Evolutionary conservation across 2,797 vertebrate genomes (phyloP), one percentile per base, ranked within the genome.

Genomic region (Gastrophryne carolinensis): DNA sequence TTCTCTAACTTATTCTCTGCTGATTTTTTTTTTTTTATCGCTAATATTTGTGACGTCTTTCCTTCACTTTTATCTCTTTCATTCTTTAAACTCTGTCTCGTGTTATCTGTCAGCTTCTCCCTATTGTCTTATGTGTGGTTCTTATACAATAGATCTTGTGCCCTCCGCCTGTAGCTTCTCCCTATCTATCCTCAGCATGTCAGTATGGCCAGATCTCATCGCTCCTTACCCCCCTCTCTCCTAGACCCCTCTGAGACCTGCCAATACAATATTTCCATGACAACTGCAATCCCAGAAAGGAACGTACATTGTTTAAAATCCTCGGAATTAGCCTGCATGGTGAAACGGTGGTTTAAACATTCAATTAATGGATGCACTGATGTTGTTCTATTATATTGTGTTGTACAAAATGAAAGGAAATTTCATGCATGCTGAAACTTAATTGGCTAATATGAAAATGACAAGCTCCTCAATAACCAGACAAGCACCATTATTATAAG

Each of bases 201-300:
- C 70, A 67, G 69, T 68, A 49, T 54, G 57, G 13, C 63, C 71
- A 79, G 68, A 27, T 56, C 76, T 61, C 69, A 68, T 44, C 62
- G 30, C 62, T 29, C 26, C 53, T 54, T 70, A 24, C 50, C 68
- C 34, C 19, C 27, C 47, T 68, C 32, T 68, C 35, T 67, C 47
- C 21, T 26, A 73, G 63, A 79, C 71, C 71, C 63, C 76, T 79
- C 54, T n/a, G 75, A 65, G 75, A 78, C 75, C 75, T 58, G 68
- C 75, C 75, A 72, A 78, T 78, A 78, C 68, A 58, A 78, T 72
- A 78, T 78, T 72, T 72, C 75, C 75, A 78, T 78, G 75, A 72
- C 75, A 78, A 78, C 75, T 78, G 56, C 34, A 60, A 78, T 78
- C 61, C 35, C 5, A 39, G 23, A 52, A 66, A 47, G 37, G 57